Conservation (phyloP, 2,113 vertebrate genomes). For the Manacus vitellinus region DNA sequence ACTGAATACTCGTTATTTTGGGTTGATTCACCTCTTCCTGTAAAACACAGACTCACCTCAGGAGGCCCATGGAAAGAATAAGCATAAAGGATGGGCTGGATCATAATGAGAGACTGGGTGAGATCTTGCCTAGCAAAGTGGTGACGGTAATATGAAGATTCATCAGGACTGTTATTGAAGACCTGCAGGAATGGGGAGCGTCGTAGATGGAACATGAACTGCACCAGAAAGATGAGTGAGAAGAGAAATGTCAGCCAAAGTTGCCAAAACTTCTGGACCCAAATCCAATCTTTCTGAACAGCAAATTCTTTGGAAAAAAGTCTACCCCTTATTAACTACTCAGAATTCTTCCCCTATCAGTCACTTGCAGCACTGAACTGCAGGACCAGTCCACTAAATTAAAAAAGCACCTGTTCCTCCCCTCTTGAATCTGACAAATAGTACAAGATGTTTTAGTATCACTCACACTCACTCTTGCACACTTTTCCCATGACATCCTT, state of each 20-base stretch:
- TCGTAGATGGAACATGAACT: constrained; percentile 99
- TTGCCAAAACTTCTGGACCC: background rate
- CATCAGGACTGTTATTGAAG: constrained; percentile 97
- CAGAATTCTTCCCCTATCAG: background rate
- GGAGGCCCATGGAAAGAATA: constrained; percentile 96
- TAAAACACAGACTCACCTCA: constrained; percentile 81
- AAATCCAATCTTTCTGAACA: background rate
- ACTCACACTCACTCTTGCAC: background rate
- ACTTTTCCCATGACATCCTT: background rate
- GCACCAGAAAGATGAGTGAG: background rate
- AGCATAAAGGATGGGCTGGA: constrained; percentile 96
- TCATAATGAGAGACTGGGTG: constrained; percentile 97
- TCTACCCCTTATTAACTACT: background rate
- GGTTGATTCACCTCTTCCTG: background rate
- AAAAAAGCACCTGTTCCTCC: background rate
- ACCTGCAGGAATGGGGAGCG: constrained; percentile 97
- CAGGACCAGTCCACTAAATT: background rate
- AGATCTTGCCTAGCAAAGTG: constrained; percentile 95
- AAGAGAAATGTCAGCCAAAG: background rate
- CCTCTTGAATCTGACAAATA: background rate
- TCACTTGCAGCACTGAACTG: background rate
- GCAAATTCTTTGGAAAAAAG: background rate
- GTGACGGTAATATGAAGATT: constrained; percentile 95
- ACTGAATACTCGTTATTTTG: background rate
- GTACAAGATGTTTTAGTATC: background rate